Evolutionary conservation across 2,797 vertebrate genomes (phyloP).

Genomic region (Knipowitschia caucasica): DNA sequence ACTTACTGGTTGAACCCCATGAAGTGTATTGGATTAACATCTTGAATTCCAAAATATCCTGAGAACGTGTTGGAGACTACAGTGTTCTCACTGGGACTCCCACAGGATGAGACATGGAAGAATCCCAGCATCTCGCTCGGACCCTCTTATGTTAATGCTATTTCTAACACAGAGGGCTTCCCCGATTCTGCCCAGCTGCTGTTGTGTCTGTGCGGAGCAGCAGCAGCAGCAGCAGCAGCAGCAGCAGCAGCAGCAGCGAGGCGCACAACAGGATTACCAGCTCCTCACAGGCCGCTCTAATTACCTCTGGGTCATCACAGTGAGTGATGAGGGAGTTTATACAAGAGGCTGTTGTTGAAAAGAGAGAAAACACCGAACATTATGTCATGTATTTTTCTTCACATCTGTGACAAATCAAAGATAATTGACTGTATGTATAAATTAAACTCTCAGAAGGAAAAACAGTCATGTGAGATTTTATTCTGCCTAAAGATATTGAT

Average conservation of each 20-base stretch:
- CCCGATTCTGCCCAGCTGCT: conserved; percentile 18
- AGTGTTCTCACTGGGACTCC: conserved; percentile 47
- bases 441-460: no score
- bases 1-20: no score
- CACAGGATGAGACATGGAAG: conserved; percentile 41
- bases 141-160: conserved; percentile 43
- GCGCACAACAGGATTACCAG: conserved; percentile 51
- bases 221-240: no score
- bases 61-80: conserved; percentile 49
- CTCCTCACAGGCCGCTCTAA: conserved; percentile 47
- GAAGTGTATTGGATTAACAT: conserved; percentile 11
- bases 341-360: conserved; percentile 26
- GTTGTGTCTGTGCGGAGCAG: conserved; percentile 41
- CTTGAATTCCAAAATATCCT: conserved; percentile 28
- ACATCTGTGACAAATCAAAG: no score
- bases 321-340: conserved; percentile 29
- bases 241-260: conserved; percentile 31
- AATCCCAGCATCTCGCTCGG: conserved; percentile 32
- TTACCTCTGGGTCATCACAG: conserved; percentile 48
- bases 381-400: no score
- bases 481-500: no score
- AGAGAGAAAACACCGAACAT: conserved; percentile 14
- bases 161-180: conserved; percentile 35
- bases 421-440: no score
- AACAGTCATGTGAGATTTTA: no score